A percentile compares a stretch with the other conserved stretches of the same genome.
These are phyloP conservation scores for Gallinago solitaria DNA, from an alignment of 2,797 vertebrate genomes.

Conservation along the genomic window DNA sequence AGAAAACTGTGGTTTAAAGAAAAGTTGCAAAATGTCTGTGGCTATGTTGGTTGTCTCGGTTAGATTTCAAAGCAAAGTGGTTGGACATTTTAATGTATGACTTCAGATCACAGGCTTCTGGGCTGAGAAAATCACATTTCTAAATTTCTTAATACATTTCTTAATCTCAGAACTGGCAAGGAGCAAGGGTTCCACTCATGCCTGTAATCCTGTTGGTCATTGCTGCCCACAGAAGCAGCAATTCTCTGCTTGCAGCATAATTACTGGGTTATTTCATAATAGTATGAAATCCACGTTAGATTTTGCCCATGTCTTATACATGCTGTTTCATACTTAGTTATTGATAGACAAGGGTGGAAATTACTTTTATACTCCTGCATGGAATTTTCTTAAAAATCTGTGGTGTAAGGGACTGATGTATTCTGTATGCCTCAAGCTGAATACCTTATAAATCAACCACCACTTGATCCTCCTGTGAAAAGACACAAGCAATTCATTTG, in stretches of 20 bases:
- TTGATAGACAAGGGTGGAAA: background rate
- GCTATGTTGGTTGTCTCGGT: background rate
- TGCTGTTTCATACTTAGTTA: background rate
- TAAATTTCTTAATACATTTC: background rate
- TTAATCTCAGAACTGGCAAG: background rate
- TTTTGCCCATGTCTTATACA: background rate
- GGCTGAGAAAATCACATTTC: background rate
- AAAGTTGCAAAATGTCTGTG: background rate
- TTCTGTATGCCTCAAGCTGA: background rate
- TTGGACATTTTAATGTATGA: background rate
- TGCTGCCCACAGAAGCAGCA: background rate
- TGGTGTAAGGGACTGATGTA: background rate
- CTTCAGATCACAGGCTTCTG: background rate
- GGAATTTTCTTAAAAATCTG: background rate
- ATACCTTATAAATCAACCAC: background rate
- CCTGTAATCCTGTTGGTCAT: background rate
- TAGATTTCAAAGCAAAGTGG: background rate
- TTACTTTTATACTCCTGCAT: background rate
- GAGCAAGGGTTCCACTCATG: background rate
- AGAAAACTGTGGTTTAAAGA: background rate
- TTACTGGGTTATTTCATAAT: background rate
- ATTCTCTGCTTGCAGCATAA: background rate
- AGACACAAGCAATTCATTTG: background rate
- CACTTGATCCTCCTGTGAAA: background rate
- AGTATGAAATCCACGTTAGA: background rate